These are phyloP conservation scores for Athene cunicularia DNA, from an alignment of 2,113 vertebrate genomes.

Conservation along the genomic window DNA sequence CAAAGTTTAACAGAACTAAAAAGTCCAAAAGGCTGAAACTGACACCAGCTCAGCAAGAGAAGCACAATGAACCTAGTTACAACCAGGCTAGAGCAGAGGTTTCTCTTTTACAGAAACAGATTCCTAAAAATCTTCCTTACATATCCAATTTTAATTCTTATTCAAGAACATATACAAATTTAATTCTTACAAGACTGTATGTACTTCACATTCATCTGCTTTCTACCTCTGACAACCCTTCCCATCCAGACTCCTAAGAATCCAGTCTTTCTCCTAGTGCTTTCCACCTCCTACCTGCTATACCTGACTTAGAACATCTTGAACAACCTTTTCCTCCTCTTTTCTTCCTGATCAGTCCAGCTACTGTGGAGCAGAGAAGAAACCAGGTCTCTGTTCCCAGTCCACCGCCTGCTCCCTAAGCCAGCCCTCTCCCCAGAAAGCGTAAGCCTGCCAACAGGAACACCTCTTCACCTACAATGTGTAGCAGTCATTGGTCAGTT, in stretches of 20 bases:
- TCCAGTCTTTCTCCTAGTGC: not conserved
- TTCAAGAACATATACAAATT: not conserved
- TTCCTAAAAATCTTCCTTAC: not conserved
- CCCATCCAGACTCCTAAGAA: not conserved
- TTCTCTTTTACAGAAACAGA: not conserved
- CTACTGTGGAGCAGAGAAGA: not conserved
- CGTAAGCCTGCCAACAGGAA: not conserved
- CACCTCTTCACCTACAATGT: not conserved
- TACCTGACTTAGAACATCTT: not conserved
- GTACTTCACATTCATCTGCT: not conserved
- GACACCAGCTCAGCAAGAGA: not conserved
- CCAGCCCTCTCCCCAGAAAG: not conserved
- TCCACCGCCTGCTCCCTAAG: not conserved
- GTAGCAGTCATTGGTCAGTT: not conserved
- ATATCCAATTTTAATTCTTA: not conserved
- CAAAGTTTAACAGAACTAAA: not conserved
- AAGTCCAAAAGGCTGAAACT: not conserved
- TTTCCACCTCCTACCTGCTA: not conserved
- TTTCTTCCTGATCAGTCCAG: not conserved
- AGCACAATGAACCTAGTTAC: not conserved
- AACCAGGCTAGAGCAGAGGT: not conserved
- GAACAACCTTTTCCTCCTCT: not conserved
- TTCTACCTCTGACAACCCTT: not conserved
- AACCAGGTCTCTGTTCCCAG: not conserved
- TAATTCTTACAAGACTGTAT: not conserved